phyloP scores from a whole-genome alignment of 2,797 vertebrate genomes.

The Sus cebifrons region DNA sequence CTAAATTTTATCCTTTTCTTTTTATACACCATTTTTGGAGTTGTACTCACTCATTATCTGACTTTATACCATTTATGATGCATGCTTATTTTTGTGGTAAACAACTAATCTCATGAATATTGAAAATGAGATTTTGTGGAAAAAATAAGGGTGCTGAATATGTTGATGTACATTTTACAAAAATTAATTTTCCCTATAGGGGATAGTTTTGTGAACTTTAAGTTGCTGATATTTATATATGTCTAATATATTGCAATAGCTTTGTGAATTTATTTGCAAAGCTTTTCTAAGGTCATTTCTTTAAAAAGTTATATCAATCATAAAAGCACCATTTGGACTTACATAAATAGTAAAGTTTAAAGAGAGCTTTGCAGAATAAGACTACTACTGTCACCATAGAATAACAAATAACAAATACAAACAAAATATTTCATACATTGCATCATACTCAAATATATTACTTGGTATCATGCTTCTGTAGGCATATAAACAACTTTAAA shows the following conservation, averaged over 20 bases:
- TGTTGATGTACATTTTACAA: rapidly evolving
- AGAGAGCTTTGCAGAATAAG: background rate
- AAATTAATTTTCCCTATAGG: background rate
- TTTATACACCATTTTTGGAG: background rate
- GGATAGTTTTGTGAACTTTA: background rate
- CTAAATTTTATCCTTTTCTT: conserved; percentile 44
- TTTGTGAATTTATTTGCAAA: background rate
- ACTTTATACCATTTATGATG: background rate
- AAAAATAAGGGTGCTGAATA: background rate
- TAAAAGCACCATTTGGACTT: background rate
- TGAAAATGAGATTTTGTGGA: background rate
- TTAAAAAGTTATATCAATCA: background rate
- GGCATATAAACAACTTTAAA: background rate
- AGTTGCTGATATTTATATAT: background rate
- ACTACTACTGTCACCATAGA: background rate
- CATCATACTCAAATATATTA: background rate
- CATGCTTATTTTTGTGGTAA: background rate
- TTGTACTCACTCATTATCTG: rapidly evolving
- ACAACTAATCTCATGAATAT: background rate
- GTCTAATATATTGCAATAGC: background rate
- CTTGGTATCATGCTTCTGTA: background rate
- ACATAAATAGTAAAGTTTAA: background rate
- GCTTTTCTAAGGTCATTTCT: background rate
- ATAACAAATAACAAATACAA: conserved; percentile 25
- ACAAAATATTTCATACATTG: background rate